phyloP scores from a whole-genome alignment of 2,888 invertebrate species.

The Oscheius onirici region DNA sequence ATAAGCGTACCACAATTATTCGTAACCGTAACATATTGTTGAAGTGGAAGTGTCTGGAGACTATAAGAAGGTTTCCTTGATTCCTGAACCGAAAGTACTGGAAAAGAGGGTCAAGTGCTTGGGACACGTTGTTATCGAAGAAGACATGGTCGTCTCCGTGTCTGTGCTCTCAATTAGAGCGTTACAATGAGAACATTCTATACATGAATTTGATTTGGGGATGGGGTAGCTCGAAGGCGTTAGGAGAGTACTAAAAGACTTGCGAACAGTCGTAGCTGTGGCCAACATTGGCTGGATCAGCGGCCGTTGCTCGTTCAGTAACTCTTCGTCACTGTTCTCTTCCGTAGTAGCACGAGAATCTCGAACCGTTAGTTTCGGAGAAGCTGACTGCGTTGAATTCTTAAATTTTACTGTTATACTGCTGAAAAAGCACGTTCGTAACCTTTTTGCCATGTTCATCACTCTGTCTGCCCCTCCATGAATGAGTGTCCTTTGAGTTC shows the following conservation, averaged over 20 bases:
- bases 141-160: conserved; percentile 38
- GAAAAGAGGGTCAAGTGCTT: conserved; percentile 34
- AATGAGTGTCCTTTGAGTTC: conserved; percentile 17
- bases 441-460: conserved; percentile 22
- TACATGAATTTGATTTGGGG: conserved; percentile 43
- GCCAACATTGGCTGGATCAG: conserved; percentile 34
- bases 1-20: conserved; percentile 13
- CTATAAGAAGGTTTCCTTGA: conserved; percentile 55
- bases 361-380: background rate
- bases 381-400: conserved; percentile 22
- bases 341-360: conserved; percentile 49
- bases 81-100: conserved; percentile 31
- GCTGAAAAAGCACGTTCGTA: background rate
- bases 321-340: conserved; percentile 50
- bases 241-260: conserved; percentile 21
- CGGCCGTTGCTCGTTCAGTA: conserved; percentile 31
- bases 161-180: conserved; percentile 36
- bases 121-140: conserved; percentile 40
- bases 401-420: background rate
- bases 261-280: background rate
- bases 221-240: conserved; percentile 6
- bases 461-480: conserved; percentile 20
- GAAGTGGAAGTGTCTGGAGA: background rate
- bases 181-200: conserved; percentile 47
- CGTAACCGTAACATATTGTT: conserved; percentile 8